A percentile compares a stretch with the other conserved stretches of the same genome.
These are phyloP conservation scores for Hypothenemus hampei DNA, from an alignment of 1,140 invertebrate genomes.

Conservation along the genomic window DNA sequence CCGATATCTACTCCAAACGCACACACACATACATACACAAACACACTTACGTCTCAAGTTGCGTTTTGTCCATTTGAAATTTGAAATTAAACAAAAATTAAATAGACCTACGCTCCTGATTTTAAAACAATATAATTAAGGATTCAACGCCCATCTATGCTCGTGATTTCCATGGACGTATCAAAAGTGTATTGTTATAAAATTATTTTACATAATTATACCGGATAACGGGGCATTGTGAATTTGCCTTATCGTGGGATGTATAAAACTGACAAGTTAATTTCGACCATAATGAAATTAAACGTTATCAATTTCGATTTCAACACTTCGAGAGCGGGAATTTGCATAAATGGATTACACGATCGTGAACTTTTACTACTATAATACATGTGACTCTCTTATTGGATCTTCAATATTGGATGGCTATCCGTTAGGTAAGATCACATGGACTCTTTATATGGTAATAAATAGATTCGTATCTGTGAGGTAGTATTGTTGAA, in stretches of 20 bases:
- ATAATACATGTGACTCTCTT: not conserved
- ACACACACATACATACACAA: too few relatives aligned
- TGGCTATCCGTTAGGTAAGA: not conserved
- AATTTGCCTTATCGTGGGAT: too few relatives aligned
- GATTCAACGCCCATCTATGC: constrained; percentile 13
- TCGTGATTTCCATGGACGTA: constrained; percentile 14
- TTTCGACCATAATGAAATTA: too few relatives aligned
- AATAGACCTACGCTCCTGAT: constrained; percentile 1
- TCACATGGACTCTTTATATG: not conserved
- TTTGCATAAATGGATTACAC: too few relatives aligned
- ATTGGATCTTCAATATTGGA: not conserved
- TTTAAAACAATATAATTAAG: constrained; percentile 7
- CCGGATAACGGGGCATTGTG: too few relatives aligned
- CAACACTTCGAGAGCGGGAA: too few relatives aligned
- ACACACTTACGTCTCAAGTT: too few relatives aligned
- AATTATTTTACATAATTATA: constrained; percentile 22
- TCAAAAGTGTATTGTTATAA: constrained; percentile 23
- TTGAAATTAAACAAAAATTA: too few relatives aligned
- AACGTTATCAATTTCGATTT: too few relatives aligned
- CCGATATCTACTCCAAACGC: too few relatives aligned
- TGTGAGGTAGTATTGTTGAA: constrained; percentile 1
- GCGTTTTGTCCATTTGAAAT: too few relatives aligned
- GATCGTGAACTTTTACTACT: not conserved
- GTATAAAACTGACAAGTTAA: too few relatives aligned
- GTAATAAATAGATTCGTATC: constrained; percentile 3